Evolutionary conservation across 2,888 invertebrate genomes (phyloP).

Genomic region (Pammene aurita): DNA sequence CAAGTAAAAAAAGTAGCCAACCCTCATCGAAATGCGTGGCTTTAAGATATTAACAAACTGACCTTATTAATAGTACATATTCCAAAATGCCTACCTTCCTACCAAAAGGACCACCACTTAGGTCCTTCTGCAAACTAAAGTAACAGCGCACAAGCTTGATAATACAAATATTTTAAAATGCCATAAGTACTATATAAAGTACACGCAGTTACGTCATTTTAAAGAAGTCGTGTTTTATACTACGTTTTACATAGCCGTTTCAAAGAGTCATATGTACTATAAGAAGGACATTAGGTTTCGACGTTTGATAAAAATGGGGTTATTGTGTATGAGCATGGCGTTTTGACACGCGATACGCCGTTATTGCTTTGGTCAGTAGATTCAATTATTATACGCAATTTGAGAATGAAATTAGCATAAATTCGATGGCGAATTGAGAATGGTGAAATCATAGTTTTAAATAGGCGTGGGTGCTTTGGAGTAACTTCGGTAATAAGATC

Average conservation of each 20-base stretch:
- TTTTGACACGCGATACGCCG: constrained; percentile 28
- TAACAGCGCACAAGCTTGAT: not conserved
- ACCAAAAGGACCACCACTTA: not conserved
- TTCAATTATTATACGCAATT: constrained; percentile 25
- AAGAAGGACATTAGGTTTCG: not conserved
- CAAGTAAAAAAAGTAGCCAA: constrained; percentile 11
- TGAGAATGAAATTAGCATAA: not conserved
- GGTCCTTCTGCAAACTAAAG: not conserved
- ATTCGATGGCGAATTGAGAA: not conserved
- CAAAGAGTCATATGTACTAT: not conserved
- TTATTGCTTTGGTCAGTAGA: constrained; percentile 13
- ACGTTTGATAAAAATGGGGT: not conserved
- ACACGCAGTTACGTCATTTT: not conserved
- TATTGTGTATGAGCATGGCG: constrained; percentile 19
- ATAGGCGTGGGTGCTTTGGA: not conserved
- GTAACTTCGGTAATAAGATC: no score
- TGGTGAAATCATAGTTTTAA: not conserved
- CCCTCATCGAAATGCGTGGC: constrained; percentile 10
- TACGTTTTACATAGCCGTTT: not conserved
- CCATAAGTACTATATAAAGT: not conserved
- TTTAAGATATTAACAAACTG: constrained; percentile 17
- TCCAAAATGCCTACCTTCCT: not conserved
- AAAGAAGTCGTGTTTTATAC: not conserved
- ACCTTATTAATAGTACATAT: constrained; percentile 7
- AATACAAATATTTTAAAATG: not conserved